Conservation (phyloP, 2,797 vertebrate species). For the Chromobotia macracanthus region DNA sequence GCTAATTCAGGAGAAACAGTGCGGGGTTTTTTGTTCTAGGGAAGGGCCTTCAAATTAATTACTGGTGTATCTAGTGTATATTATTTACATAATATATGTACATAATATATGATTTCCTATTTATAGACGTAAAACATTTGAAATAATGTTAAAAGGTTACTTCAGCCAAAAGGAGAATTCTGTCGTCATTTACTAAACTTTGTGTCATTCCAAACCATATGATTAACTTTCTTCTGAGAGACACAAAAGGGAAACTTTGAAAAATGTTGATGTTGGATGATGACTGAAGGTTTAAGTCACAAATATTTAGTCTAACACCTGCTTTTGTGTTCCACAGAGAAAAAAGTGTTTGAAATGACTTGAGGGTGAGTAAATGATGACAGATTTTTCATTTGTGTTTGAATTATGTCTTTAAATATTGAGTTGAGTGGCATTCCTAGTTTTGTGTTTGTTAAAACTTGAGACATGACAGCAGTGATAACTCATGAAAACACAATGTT, state of each 20-base stretch:
- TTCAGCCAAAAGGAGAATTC: background rate
- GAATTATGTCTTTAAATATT: too few species aligned
- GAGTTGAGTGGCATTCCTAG: too few species aligned
- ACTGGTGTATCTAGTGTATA: background rate
- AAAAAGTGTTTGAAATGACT: too few species aligned
- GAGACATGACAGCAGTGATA: too few species aligned
- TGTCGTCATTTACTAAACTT: background rate
- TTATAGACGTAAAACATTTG: background rate
- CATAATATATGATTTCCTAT: background rate
- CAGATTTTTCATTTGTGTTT: too few species aligned
- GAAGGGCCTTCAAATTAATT: background rate
- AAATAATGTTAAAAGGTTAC: background rate
- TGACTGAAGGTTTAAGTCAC: too few species aligned
- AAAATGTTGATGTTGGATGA: too few species aligned
- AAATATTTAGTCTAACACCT: too few species aligned
- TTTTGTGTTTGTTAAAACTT: too few species aligned
- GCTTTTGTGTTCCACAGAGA: too few species aligned
- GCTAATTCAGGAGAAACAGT: constrained; percentile 17
- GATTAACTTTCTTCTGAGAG: background rate
- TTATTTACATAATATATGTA: background rate
- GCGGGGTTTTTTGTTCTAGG: background rate
- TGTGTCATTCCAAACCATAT: background rate
- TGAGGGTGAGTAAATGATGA: too few species aligned
- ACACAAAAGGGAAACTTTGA: background rate
- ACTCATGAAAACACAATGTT: too few species aligned